These are phyloP conservation scores for Prolemur simus DNA, from an alignment of 2,113 vertebrate genomes.

Conservation along the genomic window DNA sequence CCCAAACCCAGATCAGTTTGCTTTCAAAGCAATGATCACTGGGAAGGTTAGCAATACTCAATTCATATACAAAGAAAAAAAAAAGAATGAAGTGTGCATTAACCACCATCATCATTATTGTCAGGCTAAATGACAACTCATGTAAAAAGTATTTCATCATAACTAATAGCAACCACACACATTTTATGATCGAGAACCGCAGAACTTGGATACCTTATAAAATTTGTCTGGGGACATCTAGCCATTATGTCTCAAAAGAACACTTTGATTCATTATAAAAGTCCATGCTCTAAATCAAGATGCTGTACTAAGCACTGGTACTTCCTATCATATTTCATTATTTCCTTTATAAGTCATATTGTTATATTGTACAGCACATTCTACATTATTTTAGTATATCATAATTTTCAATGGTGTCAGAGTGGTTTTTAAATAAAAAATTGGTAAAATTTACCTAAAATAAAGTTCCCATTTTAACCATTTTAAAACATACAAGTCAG, in stretches of 20 bases:
- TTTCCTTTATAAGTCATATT: neutral
- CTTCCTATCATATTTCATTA: neutral
- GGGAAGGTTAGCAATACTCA: neutral
- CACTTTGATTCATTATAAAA: neutral
- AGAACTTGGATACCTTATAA: neutral
- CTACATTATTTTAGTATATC: slow-evolving; percentile 2
- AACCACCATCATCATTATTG: neutral
- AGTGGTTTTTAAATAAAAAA: neutral
- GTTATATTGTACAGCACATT: neutral
- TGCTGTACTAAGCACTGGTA: neutral
- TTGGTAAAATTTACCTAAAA: neutral
- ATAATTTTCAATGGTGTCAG: neutral
- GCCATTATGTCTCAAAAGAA: neutral
- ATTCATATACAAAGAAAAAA: neutral
- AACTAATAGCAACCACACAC: neutral
- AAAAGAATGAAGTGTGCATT: neutral
- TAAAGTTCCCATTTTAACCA: neutral
- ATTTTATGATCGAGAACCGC: neutral
- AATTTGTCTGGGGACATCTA: neutral
- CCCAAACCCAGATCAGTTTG: neutral
- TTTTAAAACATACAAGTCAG: neutral
- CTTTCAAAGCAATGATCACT: neutral
- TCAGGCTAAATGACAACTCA: neutral
- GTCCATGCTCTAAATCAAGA: neutral
- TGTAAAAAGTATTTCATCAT: neutral